Percentiles rank a stretch among this genome's conserved stretches.
Evolutionary conservation across 2,888 invertebrate species (phyloP).

Genomic region (Cylloceria caligata): DNA sequence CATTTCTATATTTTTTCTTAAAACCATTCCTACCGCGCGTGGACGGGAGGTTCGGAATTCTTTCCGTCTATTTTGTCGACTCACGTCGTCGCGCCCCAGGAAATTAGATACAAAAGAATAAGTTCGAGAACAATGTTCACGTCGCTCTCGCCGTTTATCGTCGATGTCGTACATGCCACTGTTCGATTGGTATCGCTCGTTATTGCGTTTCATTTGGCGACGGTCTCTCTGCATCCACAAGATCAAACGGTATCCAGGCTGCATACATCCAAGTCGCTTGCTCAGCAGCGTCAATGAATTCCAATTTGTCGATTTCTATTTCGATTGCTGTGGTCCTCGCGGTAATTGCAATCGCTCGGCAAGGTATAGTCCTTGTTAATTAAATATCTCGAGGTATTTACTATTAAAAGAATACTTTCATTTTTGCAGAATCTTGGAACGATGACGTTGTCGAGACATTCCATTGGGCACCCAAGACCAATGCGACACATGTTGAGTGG

Average conservation of each 20-base stretch:
- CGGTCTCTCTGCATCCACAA: conserved; percentile 1
- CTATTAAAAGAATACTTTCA: background rate
- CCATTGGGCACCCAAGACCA: conserved; percentile 45
- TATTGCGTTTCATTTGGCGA: conserved; percentile 36
- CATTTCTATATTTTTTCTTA: no score
- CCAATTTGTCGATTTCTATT: conserved; percentile 19
- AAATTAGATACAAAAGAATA: conserved; percentile 8
- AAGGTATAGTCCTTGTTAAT: conserved; percentile 32
- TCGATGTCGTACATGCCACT: conserved; percentile 54
- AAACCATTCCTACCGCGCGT: background rate
- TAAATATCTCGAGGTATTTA: background rate
- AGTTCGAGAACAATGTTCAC: conserved; percentile 36
- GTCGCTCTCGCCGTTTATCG: conserved; percentile 27
- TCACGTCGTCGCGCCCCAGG: background rate
- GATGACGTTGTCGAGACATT: conserved; percentile 52
- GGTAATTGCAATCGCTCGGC: background rate
- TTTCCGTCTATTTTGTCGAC: background rate
- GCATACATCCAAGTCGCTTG: background rate
- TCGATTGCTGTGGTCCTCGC: conserved; percentile 22
- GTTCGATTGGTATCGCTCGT: conserved; percentile 59
- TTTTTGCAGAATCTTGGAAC: conserved; percentile 29
- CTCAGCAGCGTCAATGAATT: conserved; percentile 37
- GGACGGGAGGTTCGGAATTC: background rate
- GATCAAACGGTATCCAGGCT: conserved; percentile 2
- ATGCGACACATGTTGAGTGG: conserved; percentile 36